Conservation (phyloP, 1,140 invertebrate species). For the Euura lappo region DNA sequence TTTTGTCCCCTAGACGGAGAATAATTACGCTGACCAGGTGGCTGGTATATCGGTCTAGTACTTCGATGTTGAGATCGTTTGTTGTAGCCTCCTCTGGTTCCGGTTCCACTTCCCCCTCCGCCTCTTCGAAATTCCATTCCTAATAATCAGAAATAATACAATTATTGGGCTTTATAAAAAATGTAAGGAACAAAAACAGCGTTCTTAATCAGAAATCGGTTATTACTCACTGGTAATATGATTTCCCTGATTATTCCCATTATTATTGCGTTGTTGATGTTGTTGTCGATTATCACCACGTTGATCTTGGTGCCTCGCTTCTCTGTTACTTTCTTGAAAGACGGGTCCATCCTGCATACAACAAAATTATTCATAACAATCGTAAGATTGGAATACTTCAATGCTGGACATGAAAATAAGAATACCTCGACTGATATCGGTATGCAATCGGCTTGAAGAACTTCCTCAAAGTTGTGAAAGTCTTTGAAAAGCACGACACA, state of each 20-base stretch:
- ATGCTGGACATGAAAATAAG: not conserved
- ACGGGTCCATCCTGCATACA: not conserved
- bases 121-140: conserved; percentile 50
- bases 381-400: too few species aligned
- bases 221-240: conserved; percentile 43
- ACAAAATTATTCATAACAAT: too few species aligned
- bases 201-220: not conserved
- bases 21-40: conserved; percentile 51
- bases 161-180: too few species aligned
- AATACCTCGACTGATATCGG: conserved; percentile 64
- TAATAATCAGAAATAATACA: conserved; percentile 12
- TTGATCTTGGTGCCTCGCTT: conserved; percentile 34
- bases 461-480: conserved; percentile 90
- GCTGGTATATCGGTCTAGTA: conserved; percentile 56
- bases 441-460: conserved; percentile 78
- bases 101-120: conserved; percentile 34
- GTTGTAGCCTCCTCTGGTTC: conserved; percentile 40
- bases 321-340: not conserved
- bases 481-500: conserved; percentile 86
- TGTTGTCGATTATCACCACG: conserved; percentile 41
- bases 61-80: conserved; percentile 48
- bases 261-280: conserved; percentile 1
- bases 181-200: not conserved
- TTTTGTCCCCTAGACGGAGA: not conserved
- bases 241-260: conserved; percentile 47